Evolutionary conservation across 2,113 vertebrate species (phyloP).

Genomic region (Callopanchax toddi): DNA sequence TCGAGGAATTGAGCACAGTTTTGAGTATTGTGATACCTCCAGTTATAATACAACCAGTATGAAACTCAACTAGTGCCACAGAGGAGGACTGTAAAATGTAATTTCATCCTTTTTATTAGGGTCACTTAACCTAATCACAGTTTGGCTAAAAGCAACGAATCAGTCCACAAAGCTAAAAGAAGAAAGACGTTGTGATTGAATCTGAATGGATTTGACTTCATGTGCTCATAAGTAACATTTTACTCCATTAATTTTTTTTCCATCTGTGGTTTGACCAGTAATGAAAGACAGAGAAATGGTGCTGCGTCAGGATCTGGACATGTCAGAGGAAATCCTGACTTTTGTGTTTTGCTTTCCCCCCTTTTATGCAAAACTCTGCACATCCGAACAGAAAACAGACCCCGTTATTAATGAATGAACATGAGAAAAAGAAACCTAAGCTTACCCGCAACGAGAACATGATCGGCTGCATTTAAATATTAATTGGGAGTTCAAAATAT

Average conservation of each 20-base stretch:
- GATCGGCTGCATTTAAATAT: slow-evolving; percentile 64
- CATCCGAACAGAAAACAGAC: slow-evolving; percentile 42
- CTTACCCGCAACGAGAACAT: slow-evolving; percentile 33
- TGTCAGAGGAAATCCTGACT: slow-evolving; percentile 59
- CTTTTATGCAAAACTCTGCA: slow-evolving; percentile 36
- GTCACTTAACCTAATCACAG: no score
- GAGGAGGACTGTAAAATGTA: neutral
- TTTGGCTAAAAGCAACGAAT: no score
- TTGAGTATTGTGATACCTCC: neutral
- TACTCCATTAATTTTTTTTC: neutral
- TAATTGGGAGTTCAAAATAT: slow-evolving; percentile 47
- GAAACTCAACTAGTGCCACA: slow-evolving; percentile 5
- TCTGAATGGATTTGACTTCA: neutral
- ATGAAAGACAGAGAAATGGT: slow-evolving; percentile 19
- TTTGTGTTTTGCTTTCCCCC: neutral
- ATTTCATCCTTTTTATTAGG: no score
- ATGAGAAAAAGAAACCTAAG: slow-evolving; percentile 26
- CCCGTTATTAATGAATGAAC: slow-evolving; percentile 10
- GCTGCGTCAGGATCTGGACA: slow-evolving; percentile 44
- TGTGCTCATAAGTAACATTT: neutral
- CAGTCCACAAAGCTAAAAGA: no score
- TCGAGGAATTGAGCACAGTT: slow-evolving; percentile 15
- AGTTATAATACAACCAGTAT: no score
- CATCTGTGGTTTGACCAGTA: slow-evolving; percentile 2
- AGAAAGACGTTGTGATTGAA: no score